Percentiles rank a stretch among this genome's conserved stretches.
Conservation (phyloP, 2,888 invertebrate genomes). For the Lamproptera curius region DNA sequence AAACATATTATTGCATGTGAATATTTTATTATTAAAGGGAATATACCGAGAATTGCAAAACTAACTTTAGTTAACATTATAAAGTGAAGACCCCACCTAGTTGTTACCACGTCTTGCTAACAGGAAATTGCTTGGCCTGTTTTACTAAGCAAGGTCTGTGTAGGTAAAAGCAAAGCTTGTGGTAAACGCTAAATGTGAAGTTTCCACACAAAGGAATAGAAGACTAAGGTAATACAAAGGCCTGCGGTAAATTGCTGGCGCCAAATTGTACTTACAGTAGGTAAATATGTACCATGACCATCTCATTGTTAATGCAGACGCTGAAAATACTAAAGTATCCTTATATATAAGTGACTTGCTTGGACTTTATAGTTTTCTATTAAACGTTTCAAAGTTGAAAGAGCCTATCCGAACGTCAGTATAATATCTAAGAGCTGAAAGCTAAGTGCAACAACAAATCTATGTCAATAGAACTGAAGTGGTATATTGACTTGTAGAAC, state of each 20-base stretch:
- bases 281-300: background rate
- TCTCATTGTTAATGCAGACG: background rate
- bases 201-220: constrained; percentile 12
- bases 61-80: too few relatives aligned
- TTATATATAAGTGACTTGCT: background rate
- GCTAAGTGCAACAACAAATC: too few relatives aligned
- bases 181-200: constrained; percentile 14
- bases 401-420: too few relatives aligned
- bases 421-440: too few relatives aligned
- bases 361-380: background rate
- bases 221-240: constrained; percentile 10
- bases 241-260: constrained; percentile 3
- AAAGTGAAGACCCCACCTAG: constrained; percentile 1
- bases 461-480: too few relatives aligned
- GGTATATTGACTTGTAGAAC: too few relatives aligned
- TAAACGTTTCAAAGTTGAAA: background rate
- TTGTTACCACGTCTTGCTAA: constrained; percentile 12
- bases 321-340: background rate
- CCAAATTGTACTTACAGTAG: too few relatives aligned
- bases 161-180: constrained; percentile 13
- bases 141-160: constrained; percentile 15
- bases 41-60: too few relatives aligned
- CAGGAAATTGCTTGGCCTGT: constrained; percentile 15
- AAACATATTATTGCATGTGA: too few relatives aligned
- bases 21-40: too few relatives aligned